Percentiles rank a stretch among this genome's conserved stretches.
Evolutionary conservation across 2,113 vertebrate species (phyloP).

Genomic region (Choloepus hoffmanni): DNA sequence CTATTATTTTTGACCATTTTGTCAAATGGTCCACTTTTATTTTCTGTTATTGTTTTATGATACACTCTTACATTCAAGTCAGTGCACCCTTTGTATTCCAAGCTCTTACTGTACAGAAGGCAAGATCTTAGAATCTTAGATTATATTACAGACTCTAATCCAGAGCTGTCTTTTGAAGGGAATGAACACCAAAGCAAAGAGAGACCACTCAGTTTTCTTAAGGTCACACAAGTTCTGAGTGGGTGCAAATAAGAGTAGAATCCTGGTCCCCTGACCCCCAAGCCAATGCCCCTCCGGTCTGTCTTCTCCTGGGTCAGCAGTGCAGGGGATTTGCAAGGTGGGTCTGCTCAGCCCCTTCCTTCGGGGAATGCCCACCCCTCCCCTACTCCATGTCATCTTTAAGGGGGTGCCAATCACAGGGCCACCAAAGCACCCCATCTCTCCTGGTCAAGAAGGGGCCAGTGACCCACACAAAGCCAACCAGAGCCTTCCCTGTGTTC

Average conservation of each 20-base stretch:
- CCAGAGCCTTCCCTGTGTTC: not conserved
- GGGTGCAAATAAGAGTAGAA: not conserved
- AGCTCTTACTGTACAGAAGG: not conserved
- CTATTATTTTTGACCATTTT: not conserved
- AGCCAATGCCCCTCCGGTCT: not conserved
- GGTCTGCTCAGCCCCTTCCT: not conserved
- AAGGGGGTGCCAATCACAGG: not conserved
- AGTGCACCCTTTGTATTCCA: not conserved
- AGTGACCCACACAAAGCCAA: not conserved
- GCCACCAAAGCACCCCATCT: not conserved
- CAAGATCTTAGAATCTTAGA: not conserved
- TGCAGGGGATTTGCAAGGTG: not conserved
- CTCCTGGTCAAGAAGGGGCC: not conserved
- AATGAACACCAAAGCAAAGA: not conserved
- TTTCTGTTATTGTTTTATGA: not conserved
- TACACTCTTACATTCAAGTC: not conserved
- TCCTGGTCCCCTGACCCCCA: not conserved
- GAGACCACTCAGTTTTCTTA: not conserved
- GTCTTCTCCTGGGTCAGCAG: not conserved
- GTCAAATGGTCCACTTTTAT: not conserved
- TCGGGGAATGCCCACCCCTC: not conserved
- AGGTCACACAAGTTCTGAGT: not conserved
- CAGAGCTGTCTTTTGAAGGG: not conserved
- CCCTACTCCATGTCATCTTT: not conserved
- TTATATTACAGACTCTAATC: not conserved